These are phyloP conservation scores for Meliscaeva auricollis DNA, from an alignment of 2,888 invertebrate genomes.

Conservation along the genomic window DNA sequence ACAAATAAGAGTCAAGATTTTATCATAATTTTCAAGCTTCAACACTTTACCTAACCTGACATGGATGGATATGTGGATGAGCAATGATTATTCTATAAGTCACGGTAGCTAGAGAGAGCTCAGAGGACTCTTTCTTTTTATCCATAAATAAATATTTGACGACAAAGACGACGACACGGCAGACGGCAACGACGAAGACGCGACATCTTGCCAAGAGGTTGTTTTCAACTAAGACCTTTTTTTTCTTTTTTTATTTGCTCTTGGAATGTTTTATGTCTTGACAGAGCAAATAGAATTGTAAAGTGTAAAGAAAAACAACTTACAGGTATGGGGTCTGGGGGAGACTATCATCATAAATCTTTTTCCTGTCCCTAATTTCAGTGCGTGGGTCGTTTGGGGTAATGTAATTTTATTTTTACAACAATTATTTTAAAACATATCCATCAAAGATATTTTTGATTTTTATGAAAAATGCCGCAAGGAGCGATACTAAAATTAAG, in stretches of 20 bases:
- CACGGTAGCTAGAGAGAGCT: slow-evolving; percentile 8
- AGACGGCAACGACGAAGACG: neutral
- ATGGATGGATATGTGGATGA: slow-evolving; percentile 36
- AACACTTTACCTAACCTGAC: slow-evolving; percentile 63
- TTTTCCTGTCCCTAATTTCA: slow-evolving; percentile 1
- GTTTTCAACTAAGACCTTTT: slow-evolving; percentile 1
- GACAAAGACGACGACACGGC: neutral
- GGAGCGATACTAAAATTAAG: neutral
- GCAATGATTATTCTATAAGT: neutral
- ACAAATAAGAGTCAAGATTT: slow-evolving; percentile 62
- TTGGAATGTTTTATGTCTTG: slow-evolving; percentile 1
- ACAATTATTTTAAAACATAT: neutral
- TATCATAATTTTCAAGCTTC: slow-evolving; percentile 58
- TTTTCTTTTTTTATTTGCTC: neutral
- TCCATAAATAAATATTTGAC: slow-evolving; percentile 40
- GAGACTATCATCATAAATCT: neutral
- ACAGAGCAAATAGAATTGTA: neutral
- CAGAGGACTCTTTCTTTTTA: slow-evolving; percentile 28
- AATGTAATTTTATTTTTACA: neutral
- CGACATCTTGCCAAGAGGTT: slow-evolving; percentile 22
- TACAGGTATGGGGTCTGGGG: slow-evolving; percentile 4
- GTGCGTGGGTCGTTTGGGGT: slow-evolving; percentile 27
- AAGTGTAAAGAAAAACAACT: neutral
- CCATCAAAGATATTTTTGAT: neutral
- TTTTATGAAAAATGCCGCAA: neutral